phyloP scores from a whole-genome alignment of 2,113 vertebrate species.

The Scomber japonicus region DNA sequence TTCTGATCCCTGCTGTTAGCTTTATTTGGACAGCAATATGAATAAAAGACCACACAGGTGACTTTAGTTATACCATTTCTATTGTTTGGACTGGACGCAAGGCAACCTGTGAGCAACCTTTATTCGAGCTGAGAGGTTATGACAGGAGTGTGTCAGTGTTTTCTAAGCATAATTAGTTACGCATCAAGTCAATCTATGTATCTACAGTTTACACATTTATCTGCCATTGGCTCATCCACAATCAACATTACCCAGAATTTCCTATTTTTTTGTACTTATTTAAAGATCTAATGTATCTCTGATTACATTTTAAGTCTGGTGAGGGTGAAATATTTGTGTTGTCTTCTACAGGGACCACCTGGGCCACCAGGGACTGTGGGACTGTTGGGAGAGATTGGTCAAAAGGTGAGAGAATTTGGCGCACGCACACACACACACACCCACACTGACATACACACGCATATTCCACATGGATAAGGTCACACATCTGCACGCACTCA shows the following conservation, averaged over 20 bases:
- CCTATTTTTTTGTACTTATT: background rate
- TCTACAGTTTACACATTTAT: constrained; percentile 44
- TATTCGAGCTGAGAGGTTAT: constrained; percentile 18
- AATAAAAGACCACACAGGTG: constrained; percentile 17
- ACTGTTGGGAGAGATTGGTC: constrained; percentile 92
- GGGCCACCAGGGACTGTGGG: constrained; percentile 91
- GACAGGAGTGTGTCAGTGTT: constrained; percentile 2
- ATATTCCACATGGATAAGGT: constrained; percentile 7
- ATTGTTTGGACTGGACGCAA: constrained; percentile 32
- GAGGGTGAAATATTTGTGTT: constrained; percentile 23
- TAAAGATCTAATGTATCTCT: background rate
- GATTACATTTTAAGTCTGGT: background rate
- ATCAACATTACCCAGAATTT: background rate
- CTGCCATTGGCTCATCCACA: constrained; percentile 10
- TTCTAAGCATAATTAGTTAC: constrained; percentile 36
- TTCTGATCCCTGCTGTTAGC: background rate
- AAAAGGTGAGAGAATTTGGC: constrained; percentile 85
- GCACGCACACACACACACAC: background rate
- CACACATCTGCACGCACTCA: constrained; percentile 13
- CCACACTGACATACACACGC: background rate
- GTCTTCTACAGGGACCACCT: constrained; percentile 88
- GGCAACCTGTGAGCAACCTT: constrained; percentile 8
- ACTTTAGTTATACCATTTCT: constrained; percentile 5
- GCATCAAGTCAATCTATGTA: constrained; percentile 39
- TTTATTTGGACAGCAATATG: background rate